These are phyloP conservation scores for Drosophila subobscura DNA, from an alignment of 1,140 invertebrate genomes.

Conservation along the genomic window DNA sequence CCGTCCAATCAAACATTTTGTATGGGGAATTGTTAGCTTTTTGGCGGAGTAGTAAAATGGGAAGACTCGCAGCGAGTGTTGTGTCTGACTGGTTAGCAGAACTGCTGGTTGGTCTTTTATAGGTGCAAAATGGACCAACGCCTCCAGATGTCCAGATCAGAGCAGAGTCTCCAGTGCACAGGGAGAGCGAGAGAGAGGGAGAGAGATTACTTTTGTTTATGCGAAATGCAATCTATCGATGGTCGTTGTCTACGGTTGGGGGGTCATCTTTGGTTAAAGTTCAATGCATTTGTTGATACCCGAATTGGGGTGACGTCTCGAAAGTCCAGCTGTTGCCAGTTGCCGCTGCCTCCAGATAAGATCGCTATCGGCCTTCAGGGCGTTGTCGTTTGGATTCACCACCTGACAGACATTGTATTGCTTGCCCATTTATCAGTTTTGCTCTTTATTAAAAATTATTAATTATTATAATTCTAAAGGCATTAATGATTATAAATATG, in stretches of 20 bases:
- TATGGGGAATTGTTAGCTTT: neutral
- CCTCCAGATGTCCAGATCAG: conserved; percentile 22
- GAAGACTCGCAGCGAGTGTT: conserved; percentile 8
- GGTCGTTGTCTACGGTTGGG: neutral
- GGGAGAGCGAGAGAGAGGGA: too few relatives aligned
- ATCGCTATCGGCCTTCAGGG: conserved; percentile 26
- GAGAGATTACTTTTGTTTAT: neutral
- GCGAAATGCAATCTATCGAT: conserved; percentile 18
- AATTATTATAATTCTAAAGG: too few relatives aligned
- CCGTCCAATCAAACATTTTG: conserved; percentile 72
- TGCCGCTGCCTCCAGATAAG: conserved; percentile 43
- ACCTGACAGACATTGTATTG: conserved; percentile 11
- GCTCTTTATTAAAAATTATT: conserved; percentile 4
- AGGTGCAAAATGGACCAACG: conserved; percentile 11
- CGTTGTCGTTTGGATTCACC: conserved; percentile 29
- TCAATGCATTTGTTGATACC: conserved; percentile 24
- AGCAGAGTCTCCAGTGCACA: neutral
- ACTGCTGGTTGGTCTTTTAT: conserved; percentile 21
- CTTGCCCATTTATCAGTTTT: conserved; percentile 1
- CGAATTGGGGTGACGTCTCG: conserved; percentile 20
- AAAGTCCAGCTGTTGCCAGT: conserved; percentile 33
- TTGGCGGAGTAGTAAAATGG: neutral
- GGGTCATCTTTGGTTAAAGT: conserved; percentile 13
- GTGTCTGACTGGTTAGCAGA: conserved; percentile 10
- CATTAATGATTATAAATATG: conserved; percentile 1